These are phyloP conservation scores for Agelastica alni DNA, from an alignment of 2,888 invertebrate species.

Conservation along the genomic window DNA sequence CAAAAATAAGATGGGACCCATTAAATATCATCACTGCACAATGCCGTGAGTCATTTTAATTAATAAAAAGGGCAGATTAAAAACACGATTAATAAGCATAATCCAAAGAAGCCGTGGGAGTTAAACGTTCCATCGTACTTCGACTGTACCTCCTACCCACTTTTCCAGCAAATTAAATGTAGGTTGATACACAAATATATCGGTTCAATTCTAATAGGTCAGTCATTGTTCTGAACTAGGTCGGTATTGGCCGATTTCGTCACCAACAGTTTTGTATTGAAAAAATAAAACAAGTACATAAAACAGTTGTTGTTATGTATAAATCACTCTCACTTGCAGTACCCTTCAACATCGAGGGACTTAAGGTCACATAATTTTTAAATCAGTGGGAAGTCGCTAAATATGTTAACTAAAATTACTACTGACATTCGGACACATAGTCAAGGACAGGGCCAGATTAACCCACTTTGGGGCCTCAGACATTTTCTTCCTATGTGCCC, in stretches of 20 bases:
- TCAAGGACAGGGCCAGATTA: too few relatives aligned
- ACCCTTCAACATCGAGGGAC: background rate
- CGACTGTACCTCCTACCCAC: slow-evolving; percentile 21
- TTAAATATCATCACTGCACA: too few relatives aligned
- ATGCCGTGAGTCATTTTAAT: slow-evolving; percentile 4
- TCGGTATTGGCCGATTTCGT: slow-evolving; percentile 4
- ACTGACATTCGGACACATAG: background rate
- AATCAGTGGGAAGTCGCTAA: background rate
- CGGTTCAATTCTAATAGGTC: slow-evolving; percentile 17
- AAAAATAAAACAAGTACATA: slow-evolving; percentile 10
- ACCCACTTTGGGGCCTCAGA: too few relatives aligned
- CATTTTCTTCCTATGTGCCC: too few relatives aligned
- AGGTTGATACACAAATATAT: slow-evolving; percentile 18
- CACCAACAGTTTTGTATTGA: slow-evolving; percentile 4
- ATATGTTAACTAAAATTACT: background rate
- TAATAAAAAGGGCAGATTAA: slow-evolving; percentile 13
- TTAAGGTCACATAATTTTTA: slow-evolving; percentile 1
- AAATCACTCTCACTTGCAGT: slow-evolving; percentile 15
- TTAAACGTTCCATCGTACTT: slow-evolving; percentile 22
- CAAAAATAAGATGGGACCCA: too few relatives aligned
- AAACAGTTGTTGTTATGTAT: slow-evolving; percentile 1
- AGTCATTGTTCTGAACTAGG: slow-evolving; percentile 10
- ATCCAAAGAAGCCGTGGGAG: slow-evolving; percentile 25
- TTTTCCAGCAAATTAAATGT: slow-evolving; percentile 16
- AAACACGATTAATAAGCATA: slow-evolving; percentile 14